phyloP scores from a whole-genome alignment of 1,140 invertebrate species.

The Lordiphosa mommai region DNA sequence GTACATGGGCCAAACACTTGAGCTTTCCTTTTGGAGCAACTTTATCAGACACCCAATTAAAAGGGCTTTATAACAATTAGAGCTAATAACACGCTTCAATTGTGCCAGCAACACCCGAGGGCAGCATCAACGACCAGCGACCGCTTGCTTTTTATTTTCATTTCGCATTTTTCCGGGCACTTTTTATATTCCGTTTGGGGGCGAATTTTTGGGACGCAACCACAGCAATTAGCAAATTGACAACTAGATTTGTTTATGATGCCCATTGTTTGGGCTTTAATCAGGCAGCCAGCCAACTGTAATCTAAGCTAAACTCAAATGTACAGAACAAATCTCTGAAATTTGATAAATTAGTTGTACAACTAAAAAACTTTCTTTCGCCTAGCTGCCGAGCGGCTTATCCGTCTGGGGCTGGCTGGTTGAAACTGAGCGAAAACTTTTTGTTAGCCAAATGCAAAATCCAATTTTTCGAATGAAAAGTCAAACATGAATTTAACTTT shows the following conservation, averaged over 20 bases:
- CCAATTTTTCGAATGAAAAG: constrained; percentile 78
- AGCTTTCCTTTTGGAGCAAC: constrained; percentile 52
- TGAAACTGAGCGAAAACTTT: constrained; percentile 36
- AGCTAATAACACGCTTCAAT: constrained; percentile 77
- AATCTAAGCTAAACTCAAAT: constrained; percentile 48
- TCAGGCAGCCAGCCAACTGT: constrained; percentile 4
- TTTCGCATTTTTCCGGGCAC: constrained; percentile 6
- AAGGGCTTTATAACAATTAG: constrained; percentile 77
- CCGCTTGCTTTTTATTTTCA: constrained; percentile 17
- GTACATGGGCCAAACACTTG: constrained; percentile 15
- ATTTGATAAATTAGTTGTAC: constrained; percentile 75
- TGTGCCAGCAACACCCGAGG: constrained; percentile 59
- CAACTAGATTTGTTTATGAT: constrained; percentile 69
- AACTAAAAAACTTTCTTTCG: constrained; percentile 59
- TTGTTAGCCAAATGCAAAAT: constrained; percentile 70
- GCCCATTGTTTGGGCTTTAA: constrained; percentile 48
- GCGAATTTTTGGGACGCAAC: constrained; percentile 38
- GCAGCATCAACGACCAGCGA: constrained; percentile 6
- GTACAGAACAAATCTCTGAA: constrained; percentile 63
- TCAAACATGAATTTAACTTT: constrained; percentile 77
- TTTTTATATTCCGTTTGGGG: constrained; percentile 18
- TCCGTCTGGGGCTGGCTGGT: constrained; percentile 26
- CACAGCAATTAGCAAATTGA: constrained; percentile 77
- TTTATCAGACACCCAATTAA: constrained; percentile 77
- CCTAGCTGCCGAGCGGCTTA: constrained; percentile 35